Conservation (phyloP, 2,797 vertebrate genomes). For the Limosa lapponica region DNA sequence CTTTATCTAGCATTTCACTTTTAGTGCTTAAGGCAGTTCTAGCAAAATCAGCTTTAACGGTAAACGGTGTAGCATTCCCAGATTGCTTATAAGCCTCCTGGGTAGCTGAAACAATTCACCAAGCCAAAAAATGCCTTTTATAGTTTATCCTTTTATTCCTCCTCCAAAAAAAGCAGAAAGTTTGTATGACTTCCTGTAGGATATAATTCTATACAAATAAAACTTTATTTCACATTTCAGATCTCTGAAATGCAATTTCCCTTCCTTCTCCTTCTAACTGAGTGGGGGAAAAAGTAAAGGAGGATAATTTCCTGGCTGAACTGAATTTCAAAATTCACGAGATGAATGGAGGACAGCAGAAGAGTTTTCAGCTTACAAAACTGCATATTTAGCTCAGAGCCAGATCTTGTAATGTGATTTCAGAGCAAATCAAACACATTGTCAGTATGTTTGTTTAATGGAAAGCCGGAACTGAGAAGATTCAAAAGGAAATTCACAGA, state of each 20-base stretch:
- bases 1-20: slow-evolving; percentile 5
- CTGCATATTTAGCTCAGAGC: background rate
- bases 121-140: background rate
- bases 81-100: background rate
- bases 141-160: background rate
- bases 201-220: background rate
- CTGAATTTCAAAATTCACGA: slow-evolving; percentile 1
- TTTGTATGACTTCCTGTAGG: background rate
- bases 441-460: background rate
- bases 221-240: background rate
- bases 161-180: background rate
- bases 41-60: slow-evolving; percentile 2
- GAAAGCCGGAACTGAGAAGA: background rate
- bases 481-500: background rate
- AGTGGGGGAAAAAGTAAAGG: background rate
- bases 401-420: background rate
- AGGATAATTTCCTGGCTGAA: slow-evolving; percentile 15
- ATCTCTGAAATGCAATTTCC: slow-evolving; percentile 1
- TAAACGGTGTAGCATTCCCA: background rate
- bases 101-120: background rate
- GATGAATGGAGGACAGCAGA: background rate
- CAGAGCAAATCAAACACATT: background rate
- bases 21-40: background rate
- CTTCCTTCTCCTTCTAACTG: background rate
- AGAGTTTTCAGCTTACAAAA: background rate